A percentile compares a stretch with the other conserved stretches of the same genome.
These are phyloP conservation scores for Gyrodactylus salaris DNA, from an alignment of 1,140 invertebrate genomes.

Conservation along the genomic window DNA sequence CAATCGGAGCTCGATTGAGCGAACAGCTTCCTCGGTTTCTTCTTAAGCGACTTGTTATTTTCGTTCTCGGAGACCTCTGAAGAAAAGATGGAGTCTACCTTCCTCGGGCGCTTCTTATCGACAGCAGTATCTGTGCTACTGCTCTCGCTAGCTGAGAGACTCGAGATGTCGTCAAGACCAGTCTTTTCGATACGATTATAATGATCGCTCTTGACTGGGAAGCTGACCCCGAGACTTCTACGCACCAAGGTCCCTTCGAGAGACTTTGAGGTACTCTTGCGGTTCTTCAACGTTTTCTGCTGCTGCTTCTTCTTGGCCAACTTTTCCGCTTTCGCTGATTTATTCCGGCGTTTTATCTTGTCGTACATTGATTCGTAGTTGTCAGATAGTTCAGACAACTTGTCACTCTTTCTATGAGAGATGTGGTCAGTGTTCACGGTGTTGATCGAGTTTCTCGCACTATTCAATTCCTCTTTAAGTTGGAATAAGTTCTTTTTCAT, in stretches of 20 bases:
- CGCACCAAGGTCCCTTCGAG: not conserved
- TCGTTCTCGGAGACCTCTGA: not conserved
- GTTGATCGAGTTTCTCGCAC: not conserved
- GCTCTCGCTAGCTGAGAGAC: not conserved
- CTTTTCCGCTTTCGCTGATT: not conserved
- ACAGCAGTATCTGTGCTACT: not conserved
- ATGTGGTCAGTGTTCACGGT: not conserved
- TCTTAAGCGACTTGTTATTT: not conserved
- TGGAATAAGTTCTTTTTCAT: not conserved
- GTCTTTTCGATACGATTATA: too few species aligned
- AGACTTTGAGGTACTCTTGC: not conserved
- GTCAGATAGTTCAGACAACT: not conserved
- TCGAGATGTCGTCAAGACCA: not conserved
- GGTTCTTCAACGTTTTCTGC: not conserved
- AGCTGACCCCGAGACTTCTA: not conserved
- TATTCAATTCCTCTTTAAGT: not conserved
- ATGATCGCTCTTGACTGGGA: not conserved
- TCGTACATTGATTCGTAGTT: conserved; percentile 7
- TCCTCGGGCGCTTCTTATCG: not conserved
- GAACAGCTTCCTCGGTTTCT: not conserved
- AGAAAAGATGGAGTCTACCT: too few species aligned
- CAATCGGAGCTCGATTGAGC: not conserved
- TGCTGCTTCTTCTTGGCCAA: not conserved
- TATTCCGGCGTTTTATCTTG: conserved; percentile 2
- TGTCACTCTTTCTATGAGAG: not conserved